Evolutionary conservation across 2,888 invertebrate genomes (phyloP), one percentile per base, ranked within the genome.

Genomic region (Artemia sinica): DNA sequence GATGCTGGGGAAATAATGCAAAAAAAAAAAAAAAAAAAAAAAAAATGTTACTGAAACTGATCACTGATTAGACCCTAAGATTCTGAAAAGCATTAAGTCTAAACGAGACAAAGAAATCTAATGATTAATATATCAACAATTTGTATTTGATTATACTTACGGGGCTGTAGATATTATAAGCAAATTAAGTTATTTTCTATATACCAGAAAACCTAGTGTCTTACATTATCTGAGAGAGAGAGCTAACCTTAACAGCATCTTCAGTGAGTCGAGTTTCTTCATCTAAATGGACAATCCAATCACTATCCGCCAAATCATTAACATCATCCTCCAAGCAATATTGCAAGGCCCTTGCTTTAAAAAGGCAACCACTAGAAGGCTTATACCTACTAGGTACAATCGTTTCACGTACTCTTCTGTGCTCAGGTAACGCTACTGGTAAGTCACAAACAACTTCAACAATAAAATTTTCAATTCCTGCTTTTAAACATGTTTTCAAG

Each of bases 251-350:
- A 67, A 94, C 86, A 66, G 91, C 87, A 77, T 94, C 92, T 76
- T 91, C 91, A 8, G 95, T 95, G 49, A 96, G 80, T 69, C 96
- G 80, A 0, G 96, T 96, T 78, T 96, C 96, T 79, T 96, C 96
- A 79, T 96, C 96, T 71, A 96, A 81, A 80, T 96, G 96, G n/a
- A 93, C 91, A 75, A 96, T 87, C 94, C 94, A 96, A 77, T 95
- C 94, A 72, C 85, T 86, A 75, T 92, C 92, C 68, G 85, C 85
- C 67, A 94, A 71, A 49, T 74, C 82, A 68, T 71, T 74, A 1
- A 94, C 87, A 75, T 85, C 85, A 75, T 89, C 89, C 79, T 96
- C 95, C 69, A 95, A 81, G 75, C 95, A 95, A 78, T 94, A 96
- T 77, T 96, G 96, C 69, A 96, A 80, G 41, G 96, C 96, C 73